phyloP scores from a whole-genome alignment of 2,888 invertebrate genomes.

The Papilio demoleus region DNA sequence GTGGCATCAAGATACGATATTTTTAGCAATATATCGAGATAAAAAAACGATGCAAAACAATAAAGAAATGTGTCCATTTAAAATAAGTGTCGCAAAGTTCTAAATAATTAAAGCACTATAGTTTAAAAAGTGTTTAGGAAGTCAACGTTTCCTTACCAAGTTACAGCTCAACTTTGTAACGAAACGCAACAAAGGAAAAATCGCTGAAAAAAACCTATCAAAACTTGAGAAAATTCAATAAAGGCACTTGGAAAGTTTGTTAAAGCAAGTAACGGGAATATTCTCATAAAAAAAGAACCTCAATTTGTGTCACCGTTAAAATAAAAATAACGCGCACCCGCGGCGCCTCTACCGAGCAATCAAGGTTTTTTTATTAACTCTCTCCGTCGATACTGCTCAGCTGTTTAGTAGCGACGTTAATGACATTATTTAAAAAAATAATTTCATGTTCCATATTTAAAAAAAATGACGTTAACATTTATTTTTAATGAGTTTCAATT shows the following conservation, averaged over 20 bases:
- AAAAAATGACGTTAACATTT: background rate
- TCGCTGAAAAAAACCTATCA: slow-evolving; percentile 81
- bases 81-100: background rate
- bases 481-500: background rate
- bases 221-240: slow-evolving; percentile 83
- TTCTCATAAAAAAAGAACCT: slow-evolving; percentile 75
- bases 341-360: slow-evolving; percentile 57
- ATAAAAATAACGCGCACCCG: slow-evolving; percentile 63
- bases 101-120: slow-evolving; percentile 11
- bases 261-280: slow-evolving; percentile 77
- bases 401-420: slow-evolving; percentile 48
- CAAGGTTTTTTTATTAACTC: slow-evolving; percentile 64
- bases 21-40: too few relatives aligned
- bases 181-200: slow-evolving; percentile 73
- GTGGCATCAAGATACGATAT: too few relatives aligned
- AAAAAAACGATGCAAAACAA: background rate
- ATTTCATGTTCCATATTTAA: too few relatives aligned
- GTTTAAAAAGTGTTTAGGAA: slow-evolving; percentile 26
- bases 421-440: slow-evolving; percentile 46
- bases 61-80: background rate
- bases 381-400: slow-evolving; percentile 52
- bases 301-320: slow-evolving; percentile 76
- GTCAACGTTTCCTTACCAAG: slow-evolving; percentile 64
- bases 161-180: slow-evolving; percentile 67
- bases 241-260: slow-evolving; percentile 81